Percentiles rank a stretch among this genome's conserved stretches.
Conservation (phyloP, 2,888 invertebrate species). For the Rhingia campestris region DNA sequence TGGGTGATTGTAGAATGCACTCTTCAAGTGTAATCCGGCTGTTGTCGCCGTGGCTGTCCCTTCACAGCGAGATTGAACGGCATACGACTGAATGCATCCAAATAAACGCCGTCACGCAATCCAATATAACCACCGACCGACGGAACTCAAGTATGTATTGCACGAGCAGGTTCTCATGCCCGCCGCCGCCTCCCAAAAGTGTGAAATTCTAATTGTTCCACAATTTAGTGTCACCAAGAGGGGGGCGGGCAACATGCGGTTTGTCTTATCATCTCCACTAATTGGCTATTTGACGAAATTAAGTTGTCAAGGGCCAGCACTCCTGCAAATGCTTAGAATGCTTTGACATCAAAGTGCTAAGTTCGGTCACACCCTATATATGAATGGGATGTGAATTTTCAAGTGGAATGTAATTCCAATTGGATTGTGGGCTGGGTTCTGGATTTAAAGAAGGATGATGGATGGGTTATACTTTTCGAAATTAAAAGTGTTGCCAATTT, state of each 20-base stretch:
- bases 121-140: not conserved
- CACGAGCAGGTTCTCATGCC: conserved; percentile 14
- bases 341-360: conserved; percentile 64
- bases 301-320: conserved; percentile 40
- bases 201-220: conserved; percentile 62
- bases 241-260: conserved; percentile 29
- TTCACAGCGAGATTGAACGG: not conserved
- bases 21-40: conserved; percentile 39
- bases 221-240: conserved; percentile 39
- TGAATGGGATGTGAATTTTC: conserved; percentile 3
- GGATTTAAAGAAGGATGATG: not conserved
- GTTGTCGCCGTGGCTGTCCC: not conserved
- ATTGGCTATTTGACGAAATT: conserved; percentile 69
- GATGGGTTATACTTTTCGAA: not conserved
- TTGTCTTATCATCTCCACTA: conserved; percentile 66
- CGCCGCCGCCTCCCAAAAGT: conserved; percentile 33
- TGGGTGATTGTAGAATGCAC: conserved; percentile 38
- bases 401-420: not conserved
- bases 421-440: conserved; percentile 2
- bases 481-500: conserved; percentile 23
- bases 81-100: conserved; percentile 44
- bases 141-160: conserved; percentile 29
- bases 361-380: conserved; percentile 31
- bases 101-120: not conserved
- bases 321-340: conserved; percentile 9